These are phyloP conservation scores for Trematocara unimaculatum DNA, from an alignment of 2,113 vertebrate species.

Conservation along the genomic window DNA sequence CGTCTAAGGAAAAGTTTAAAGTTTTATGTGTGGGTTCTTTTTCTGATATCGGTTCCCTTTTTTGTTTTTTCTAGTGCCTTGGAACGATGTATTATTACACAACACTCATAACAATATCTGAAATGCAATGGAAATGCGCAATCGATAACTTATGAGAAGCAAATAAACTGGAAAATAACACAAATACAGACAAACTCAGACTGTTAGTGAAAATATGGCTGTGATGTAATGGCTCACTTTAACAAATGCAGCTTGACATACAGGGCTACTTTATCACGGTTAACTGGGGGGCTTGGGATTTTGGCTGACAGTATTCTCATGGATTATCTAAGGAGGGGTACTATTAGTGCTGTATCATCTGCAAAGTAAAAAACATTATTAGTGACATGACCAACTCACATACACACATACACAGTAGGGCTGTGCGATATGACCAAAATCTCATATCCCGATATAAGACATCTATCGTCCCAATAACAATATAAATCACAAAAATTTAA, in stretches of 20 bases:
- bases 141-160: background rate
- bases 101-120: background rate
- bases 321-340: conserved; percentile 3
- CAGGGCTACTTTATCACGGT: background rate
- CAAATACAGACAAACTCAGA: background rate
- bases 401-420: background rate
- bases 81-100: background rate
- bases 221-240: background rate
- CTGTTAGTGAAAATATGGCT: background rate
- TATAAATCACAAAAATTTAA: too few species aligned
- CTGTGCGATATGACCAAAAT: too few species aligned
- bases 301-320: background rate
- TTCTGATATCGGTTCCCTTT: background rate
- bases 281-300: background rate
- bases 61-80: background rate
- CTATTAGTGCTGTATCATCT: background rate
- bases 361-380: background rate
- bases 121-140: background rate
- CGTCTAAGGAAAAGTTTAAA: background rate
- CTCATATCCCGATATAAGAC: too few species aligned
- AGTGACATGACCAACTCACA: background rate
- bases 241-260: background rate
- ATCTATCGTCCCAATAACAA: too few species aligned
- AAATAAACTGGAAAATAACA: background rate
- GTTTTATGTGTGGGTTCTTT: background rate